phyloP scores from a whole-genome alignment of 2,888 invertebrate species.

The Bellardia bayeri region DNA sequence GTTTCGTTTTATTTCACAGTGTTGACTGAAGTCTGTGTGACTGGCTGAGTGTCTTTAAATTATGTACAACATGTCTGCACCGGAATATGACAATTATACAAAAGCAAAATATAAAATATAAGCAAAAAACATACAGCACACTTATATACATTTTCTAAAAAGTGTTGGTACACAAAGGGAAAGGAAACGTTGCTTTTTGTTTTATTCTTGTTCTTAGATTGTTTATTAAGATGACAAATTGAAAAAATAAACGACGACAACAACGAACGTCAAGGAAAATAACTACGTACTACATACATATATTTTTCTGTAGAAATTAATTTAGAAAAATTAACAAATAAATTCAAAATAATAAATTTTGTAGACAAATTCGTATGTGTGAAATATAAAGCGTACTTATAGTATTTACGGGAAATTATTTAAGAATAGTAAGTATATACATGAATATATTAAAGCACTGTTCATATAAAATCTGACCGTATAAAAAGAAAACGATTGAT shows the following conservation, averaged over 20 bases:
- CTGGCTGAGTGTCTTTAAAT: slow-evolving; percentile 54
- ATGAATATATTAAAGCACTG: too few species aligned
- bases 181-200: slow-evolving; percentile 23
- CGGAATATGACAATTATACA: slow-evolving; percentile 69
- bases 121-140: slow-evolving; percentile 5
- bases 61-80: slow-evolving; percentile 66
- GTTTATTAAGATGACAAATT: slow-evolving; percentile 63
- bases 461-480: too few species aligned
- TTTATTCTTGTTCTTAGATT: slow-evolving; percentile 49
- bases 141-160: slow-evolving; percentile 7
- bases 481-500: too few species aligned
- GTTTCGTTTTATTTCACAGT: slow-evolving; percentile 30
- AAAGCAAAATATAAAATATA: slow-evolving; percentile 19
- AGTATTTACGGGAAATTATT: neutral
- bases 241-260: slow-evolving; percentile 35
- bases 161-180: slow-evolving; percentile 38
- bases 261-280: slow-evolving; percentile 28
- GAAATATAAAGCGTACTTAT: neutral
- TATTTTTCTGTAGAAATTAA: neutral
- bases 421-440: too few species aligned
- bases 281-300: neutral
- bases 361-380: neutral
- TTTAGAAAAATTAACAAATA: neutral
- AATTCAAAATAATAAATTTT: slow-evolving; percentile 6
- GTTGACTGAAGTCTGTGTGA: slow-evolving; percentile 59